phyloP scores from a whole-genome alignment of 2,113 vertebrate genomes.

The Ciconia stormi region DNA sequence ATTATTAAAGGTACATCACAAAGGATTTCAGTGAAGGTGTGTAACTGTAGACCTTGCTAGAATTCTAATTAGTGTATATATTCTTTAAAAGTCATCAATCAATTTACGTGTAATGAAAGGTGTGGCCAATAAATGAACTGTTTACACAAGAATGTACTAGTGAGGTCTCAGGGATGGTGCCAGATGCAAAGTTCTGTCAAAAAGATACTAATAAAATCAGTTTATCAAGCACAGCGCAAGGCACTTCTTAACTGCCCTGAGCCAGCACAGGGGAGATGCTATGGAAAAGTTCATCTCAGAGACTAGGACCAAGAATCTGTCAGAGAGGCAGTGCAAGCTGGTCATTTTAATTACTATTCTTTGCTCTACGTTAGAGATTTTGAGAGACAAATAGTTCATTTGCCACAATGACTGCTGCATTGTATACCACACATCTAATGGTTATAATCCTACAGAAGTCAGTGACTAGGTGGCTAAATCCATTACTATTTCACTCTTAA shows the following conservation, averaged over 20 bases:
- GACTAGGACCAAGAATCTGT: not conserved
- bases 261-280: not conserved
- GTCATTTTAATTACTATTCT: not conserved
- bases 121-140: not conserved
- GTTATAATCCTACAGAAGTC: not conserved
- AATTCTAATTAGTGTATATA: not conserved
- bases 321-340: not conserved
- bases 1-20: not conserved
- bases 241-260: not conserved
- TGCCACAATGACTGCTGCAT: not conserved
- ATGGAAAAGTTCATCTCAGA: not conserved
- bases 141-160: not conserved
- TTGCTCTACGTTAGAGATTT: not conserved
- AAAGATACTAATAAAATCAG: not conserved
- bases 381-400: not conserved
- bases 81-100: not conserved
- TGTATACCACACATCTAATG: not conserved
- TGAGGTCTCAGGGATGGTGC: not conserved
- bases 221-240: not conserved
- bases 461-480: not conserved
- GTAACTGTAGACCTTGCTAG: not conserved
- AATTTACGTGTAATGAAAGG: not conserved
- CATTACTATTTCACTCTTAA: not conserved
- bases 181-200: not conserved
- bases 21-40: not conserved